Percentiles rank a stretch among this genome's conserved stretches.
Conservation (phyloP, 1,140 invertebrate species). For the Cotesia chilonis region DNA sequence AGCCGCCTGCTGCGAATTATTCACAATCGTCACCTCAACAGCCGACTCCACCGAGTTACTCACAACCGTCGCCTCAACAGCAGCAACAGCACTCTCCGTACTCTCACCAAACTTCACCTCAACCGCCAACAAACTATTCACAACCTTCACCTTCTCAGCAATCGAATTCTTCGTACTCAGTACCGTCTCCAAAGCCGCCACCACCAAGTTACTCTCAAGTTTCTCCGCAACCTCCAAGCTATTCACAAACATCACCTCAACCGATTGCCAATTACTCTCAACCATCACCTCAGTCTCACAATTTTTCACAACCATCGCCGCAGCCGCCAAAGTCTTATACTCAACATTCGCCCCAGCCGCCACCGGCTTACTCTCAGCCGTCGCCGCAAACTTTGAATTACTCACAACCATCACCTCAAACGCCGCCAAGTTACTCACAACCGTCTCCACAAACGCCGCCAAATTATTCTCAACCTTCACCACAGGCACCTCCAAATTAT, state of each 20-base stretch:
- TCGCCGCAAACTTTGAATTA: slow-evolving; percentile 35
- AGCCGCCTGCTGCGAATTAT: slow-evolving; percentile 49
- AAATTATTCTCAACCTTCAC: slow-evolving; percentile 51
- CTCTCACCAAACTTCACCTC: slow-evolving; percentile 51
- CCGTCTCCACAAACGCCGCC: slow-evolving; percentile 48
- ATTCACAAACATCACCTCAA: background rate
- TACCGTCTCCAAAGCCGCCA: slow-evolving; percentile 42
- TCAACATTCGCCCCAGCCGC: slow-evolving; percentile 37
- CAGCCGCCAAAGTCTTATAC: slow-evolving; percentile 52
- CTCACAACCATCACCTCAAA: slow-evolving; percentile 43
- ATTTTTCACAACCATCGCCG: slow-evolving; percentile 54
- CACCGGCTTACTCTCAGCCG: slow-evolving; percentile 37
- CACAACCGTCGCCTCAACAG: slow-evolving; percentile 52
- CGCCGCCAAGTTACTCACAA: slow-evolving; percentile 45
- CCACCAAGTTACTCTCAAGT: slow-evolving; percentile 50
- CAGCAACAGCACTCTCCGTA: slow-evolving; percentile 42
- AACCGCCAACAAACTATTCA: slow-evolving; percentile 48
- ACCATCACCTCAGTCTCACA: slow-evolving; percentile 52
- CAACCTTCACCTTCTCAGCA: slow-evolving; percentile 46
- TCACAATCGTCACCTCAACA: slow-evolving; percentile 50
- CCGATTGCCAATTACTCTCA: slow-evolving; percentile 49
- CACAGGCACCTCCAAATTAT: slow-evolving; percentile 14
- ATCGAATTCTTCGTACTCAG: slow-evolving; percentile 38
- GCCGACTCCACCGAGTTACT: slow-evolving; percentile 49
- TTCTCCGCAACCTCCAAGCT: slow-evolving; percentile 50